These are phyloP conservation scores for Drosophila kepulauana DNA, from an alignment of 1,140 invertebrate species.

Conservation along the genomic window DNA sequence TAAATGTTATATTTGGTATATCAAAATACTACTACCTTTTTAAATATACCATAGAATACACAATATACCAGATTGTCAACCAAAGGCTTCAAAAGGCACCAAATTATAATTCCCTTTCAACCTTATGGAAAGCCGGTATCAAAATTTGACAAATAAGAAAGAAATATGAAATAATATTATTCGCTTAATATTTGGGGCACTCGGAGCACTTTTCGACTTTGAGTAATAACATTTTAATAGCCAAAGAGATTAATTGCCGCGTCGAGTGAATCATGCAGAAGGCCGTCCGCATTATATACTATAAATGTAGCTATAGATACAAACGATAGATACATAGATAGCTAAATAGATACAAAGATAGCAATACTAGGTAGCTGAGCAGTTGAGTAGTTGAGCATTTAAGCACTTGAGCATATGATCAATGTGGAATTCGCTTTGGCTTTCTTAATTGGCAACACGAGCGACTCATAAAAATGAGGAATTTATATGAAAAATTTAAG, in stretches of 20 bases:
- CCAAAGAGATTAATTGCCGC: conserved; percentile 73
- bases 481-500: conserved; percentile 62
- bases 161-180: conserved; percentile 24
- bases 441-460: conserved; percentile 74
- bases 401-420: conserved; percentile 44
- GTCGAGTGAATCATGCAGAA: conserved; percentile 63
- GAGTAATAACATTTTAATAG: conserved; percentile 79
- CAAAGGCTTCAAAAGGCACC: too few species aligned
- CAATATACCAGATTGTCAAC: too few species aligned
- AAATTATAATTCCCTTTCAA: too few species aligned
- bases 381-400: conserved; percentile 14
- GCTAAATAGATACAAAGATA: conserved; percentile 10
- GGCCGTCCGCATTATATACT: neutral
- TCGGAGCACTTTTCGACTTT: conserved; percentile 42
- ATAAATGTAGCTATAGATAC: conserved; percentile 8
- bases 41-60: too few species aligned
- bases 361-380: conserved; percentile 1
- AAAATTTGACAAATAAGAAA: neutral
- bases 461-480: conserved; percentile 72
- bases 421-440: conserved; percentile 36
- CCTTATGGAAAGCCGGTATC: too few species aligned
- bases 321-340: neutral
- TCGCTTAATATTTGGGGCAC: conserved; percentile 20
- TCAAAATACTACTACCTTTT: too few species aligned
- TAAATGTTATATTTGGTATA: too few species aligned